Evolutionary conservation across 2,113 vertebrate genomes (phyloP).

Genomic region (Aepyceros melampus): DNA sequence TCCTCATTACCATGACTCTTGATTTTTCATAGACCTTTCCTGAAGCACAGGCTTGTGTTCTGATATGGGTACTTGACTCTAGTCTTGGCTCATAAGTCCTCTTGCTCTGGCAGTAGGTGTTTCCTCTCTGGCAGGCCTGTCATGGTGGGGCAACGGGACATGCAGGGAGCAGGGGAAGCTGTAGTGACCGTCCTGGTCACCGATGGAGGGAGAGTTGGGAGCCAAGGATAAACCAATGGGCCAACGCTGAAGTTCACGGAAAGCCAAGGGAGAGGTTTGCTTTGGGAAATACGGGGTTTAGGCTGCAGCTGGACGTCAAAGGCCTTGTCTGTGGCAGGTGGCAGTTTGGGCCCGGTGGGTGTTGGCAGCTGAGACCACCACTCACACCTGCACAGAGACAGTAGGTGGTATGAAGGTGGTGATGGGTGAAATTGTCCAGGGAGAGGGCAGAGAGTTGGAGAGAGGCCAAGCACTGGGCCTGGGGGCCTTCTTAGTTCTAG

Average conservation of each 20-base stretch:
- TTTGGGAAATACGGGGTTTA: background rate
- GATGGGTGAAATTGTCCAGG: background rate
- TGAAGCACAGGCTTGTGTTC: background rate
- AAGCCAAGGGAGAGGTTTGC: background rate
- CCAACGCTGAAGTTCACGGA: background rate
- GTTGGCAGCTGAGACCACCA: background rate
- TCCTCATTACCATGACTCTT: background rate
- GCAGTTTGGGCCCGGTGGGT: background rate
- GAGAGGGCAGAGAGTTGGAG: background rate
- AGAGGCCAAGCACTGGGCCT: background rate
- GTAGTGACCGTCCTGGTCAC: background rate
- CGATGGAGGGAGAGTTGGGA: background rate
- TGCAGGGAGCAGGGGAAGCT: background rate
- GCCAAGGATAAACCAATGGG: background rate
- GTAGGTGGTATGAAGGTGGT: background rate
- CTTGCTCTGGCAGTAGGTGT: background rate
- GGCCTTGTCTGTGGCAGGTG: background rate
- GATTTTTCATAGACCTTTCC: background rate
- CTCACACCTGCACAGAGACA: background rate
- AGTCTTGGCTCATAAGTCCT: fast-evolving
- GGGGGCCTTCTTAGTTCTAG: background rate
- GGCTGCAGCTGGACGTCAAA: background rate
- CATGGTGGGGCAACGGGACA: fast-evolving
- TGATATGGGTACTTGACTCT: background rate
- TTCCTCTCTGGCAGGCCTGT: background rate